Percentiles rank a stretch among this genome's conserved stretches.
phyloP scores from a whole-genome alignment of 2,888 invertebrate species.

The Eustalomyia histrio region DNA sequence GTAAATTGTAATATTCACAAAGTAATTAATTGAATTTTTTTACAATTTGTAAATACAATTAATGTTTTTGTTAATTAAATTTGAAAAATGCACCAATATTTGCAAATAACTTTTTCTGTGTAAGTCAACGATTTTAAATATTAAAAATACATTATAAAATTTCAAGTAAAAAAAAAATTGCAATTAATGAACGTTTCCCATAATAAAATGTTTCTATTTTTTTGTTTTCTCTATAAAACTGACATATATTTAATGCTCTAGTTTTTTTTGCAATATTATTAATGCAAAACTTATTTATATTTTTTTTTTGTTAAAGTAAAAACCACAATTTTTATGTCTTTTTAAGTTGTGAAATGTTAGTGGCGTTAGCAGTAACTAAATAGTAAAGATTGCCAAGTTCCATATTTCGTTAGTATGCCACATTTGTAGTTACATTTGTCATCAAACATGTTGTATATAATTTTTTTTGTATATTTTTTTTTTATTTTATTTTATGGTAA shows the following conservation, averaged over 20 bases:
- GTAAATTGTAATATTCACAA: no score
- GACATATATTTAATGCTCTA: conserved; percentile 57
- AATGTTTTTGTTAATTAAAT: no score
- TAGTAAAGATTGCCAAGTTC: neutral
- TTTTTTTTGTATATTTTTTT: neutral
- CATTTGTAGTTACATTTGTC: neutral
- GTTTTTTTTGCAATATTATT: conserved; percentile 27
- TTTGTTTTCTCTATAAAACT: conserved; percentile 16
- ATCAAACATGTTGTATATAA: neutral
- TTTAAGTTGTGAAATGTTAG: conserved; percentile 2
- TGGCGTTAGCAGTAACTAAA: neutral
- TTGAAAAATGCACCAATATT: no score
- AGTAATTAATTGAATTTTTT: no score
- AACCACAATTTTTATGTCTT: conserved; percentile 2
- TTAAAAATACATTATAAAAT: no score
- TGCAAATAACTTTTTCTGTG: no score
- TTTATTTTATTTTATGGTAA: conserved; percentile 23
- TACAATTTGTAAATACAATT: no score
- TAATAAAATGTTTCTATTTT: no score
- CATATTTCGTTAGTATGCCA: neutral
- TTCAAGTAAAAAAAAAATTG: no score
- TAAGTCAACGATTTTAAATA: no score
- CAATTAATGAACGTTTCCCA: no score
- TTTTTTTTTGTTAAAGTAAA: neutral
- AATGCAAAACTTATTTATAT: conserved; percentile 28